Evolutionary conservation across 1,140 invertebrate genomes (phyloP), one percentile per base, ranked within the genome.

Genomic region (Zaprionus lachaisei): DNA sequence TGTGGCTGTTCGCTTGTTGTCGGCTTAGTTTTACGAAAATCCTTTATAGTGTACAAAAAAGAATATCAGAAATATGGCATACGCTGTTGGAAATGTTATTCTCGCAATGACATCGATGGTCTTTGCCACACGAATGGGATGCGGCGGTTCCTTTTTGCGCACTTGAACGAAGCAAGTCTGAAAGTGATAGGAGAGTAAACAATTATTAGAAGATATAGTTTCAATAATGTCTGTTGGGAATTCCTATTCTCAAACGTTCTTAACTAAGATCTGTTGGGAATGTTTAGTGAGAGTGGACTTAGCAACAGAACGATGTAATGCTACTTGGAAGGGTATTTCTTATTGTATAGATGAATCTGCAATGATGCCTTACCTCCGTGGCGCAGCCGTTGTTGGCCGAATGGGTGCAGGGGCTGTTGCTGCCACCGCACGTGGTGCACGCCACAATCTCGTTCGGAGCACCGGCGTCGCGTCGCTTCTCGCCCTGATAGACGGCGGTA

Each of bases 81-180:
- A 98, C 80, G 97, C 97, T 78, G 96, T 95, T 78, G 97, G 97
- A 94, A 98, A 98, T 69, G 97, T 97, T 91, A 98, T 97, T 91
- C 97, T 95, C 41, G 97, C 97, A 91, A 98, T 97, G 66, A 98
- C 97, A 94, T 98, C 97, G 91, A 98, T 98, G 62, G 97, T 98
- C 94, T 98, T 98, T 60, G 97, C 97, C 80, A 98, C 97, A 82
- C 97, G 95, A 87, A 98, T 98, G 44, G 97, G 97, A 94, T 98
- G 97, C 31, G 97, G 97, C 58, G 96, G 96, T 91, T 97, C 97
- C 93, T 97, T 97, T 93, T 97, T 97, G 80, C 96, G 95, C 90
- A 97, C 95, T 95, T 97, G 96, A 85, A 96, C 95, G 93, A 95
- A 96, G 93, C 94, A 95, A 85, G 94, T 94, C 94, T 95, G 93